phyloP scores from a whole-genome alignment of 2,888 invertebrate genomes.

The Pantelozetes paolii region DNA sequence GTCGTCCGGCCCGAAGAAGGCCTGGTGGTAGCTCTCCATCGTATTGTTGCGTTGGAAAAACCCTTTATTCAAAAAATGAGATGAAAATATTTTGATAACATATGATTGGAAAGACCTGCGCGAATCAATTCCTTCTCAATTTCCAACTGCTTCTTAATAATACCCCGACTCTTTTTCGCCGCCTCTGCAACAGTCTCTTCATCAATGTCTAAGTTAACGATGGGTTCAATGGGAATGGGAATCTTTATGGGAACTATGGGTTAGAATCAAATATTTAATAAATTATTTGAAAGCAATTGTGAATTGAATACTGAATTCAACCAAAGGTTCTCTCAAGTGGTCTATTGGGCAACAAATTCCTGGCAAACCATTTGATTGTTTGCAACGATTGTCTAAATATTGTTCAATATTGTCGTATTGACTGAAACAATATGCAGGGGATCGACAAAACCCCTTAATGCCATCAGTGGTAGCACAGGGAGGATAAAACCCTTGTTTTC shows the following conservation, averaged over 20 bases:
- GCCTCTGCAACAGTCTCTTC: neutral
- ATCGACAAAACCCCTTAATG: slow-evolving; percentile 40
- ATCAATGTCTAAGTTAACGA: neutral
- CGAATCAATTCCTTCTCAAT: slow-evolving; percentile 36
- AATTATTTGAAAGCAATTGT: neutral
- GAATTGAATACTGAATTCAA: neutral
- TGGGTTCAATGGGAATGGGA: slow-evolving; percentile 5
- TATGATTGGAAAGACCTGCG: slow-evolving; percentile 29
- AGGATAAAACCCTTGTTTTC: neutral
- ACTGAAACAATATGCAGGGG: slow-evolving; percentile 41
- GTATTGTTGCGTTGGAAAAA: slow-evolving; percentile 43
- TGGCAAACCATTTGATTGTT: slow-evolving; percentile 1
- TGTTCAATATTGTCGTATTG: slow-evolving; percentile 38
- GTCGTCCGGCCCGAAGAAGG: slow-evolving; percentile 45
- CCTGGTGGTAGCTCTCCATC: slow-evolving; percentile 45
- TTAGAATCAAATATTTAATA: neutral
- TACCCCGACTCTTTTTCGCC: slow-evolving; percentile 14
- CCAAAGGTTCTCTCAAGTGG: neutral
- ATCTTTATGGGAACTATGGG: slow-evolving; percentile 8
- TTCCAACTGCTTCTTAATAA: neutral
- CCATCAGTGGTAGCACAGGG: slow-evolving; percentile 42
- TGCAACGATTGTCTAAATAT: slow-evolving; percentile 41
- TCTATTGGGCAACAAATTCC: slow-evolving; percentile 43
- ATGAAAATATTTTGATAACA: neutral
- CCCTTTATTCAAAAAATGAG: neutral